Evolutionary conservation across 2,113 vertebrate species (phyloP), one percentile per base, ranked within the genome.

Genomic region (Actinemys pallida): DNA sequence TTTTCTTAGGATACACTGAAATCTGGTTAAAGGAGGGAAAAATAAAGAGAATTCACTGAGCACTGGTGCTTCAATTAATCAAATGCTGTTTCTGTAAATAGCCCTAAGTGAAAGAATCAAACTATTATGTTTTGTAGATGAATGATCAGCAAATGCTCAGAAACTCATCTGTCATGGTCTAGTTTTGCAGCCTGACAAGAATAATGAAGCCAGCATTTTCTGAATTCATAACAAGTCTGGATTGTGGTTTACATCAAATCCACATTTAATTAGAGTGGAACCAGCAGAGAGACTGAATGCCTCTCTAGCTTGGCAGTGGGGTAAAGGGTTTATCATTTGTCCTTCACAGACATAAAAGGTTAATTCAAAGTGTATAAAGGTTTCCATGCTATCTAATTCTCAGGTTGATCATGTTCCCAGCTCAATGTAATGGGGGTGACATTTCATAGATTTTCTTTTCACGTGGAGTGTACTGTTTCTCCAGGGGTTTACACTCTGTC

Each of bases 131-230:
- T 98, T 95, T 97, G 96, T 98, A 98, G 97, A 98, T 98, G 98
- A 98, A 98, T 96, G 95, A 98, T 98, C 98, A 98, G 96, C 96
- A 98, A 98, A 97, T 93, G 97, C 94, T 97, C 92, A 97, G 92
- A 97, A 97, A 96, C 93, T 98, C 97, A 97, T 98, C 97, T 95
- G 96, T 98, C 98, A 98, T 96, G 90, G 96, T 98, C 98, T 98
- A 96, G 97, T 98, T 98, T 98, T 97, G 95, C 84, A 79, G 65
- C 87, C 91, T 97, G 97, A 98, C 97, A 98, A 98, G 98, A 98
- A 97, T 97, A 97, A 98, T 90, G 93, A 98, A 98, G 94, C 90
- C 81, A 94, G 65, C 89, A 88, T 96, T 98, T 97, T 98, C 96
- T 95, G 96, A 98, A 98, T 98, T 98, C 95, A 95, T 98, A 96